Percentiles rank a stretch among this genome's conserved stretches.
phyloP scores from a whole-genome alignment of 2,888 invertebrate genomes.

The Prosopocoilus inquinatus region DNA sequence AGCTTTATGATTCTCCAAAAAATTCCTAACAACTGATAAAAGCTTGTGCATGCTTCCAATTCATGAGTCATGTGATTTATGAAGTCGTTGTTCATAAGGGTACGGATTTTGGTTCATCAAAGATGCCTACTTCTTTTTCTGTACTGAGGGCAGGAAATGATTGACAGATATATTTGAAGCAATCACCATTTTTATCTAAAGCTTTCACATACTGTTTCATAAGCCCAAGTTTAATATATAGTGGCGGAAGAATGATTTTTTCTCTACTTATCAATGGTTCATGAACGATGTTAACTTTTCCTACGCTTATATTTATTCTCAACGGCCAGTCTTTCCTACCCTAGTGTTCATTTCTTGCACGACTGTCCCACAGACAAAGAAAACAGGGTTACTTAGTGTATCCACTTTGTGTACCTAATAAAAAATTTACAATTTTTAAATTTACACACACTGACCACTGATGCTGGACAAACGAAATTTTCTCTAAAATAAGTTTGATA shows the following conservation, averaged over 20 bases:
- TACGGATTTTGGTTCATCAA: background rate
- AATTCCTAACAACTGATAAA: background rate
- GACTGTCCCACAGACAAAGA: constrained; percentile 33
- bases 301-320: constrained; percentile 4
- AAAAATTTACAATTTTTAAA: constrained; percentile 22
- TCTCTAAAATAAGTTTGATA: constrained; percentile 19
- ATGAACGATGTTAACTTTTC: constrained; percentile 1
- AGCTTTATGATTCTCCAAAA: constrained; percentile 2
- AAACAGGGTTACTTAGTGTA: constrained; percentile 32
- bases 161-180: background rate
- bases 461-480: constrained; percentile 13
- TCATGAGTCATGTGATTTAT: constrained; percentile 3
- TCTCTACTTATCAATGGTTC: background rate
- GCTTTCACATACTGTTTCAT: constrained; percentile 17
- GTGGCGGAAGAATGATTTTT: constrained; percentile 17
- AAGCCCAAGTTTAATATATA: constrained; percentile 3
- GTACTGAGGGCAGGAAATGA: background rate
- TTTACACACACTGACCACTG: constrained; percentile 25
- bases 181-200: constrained; percentile 15
- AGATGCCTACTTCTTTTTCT: background rate
- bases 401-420: constrained; percentile 29
- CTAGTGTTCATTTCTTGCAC: constrained; percentile 26
- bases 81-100: background rate
- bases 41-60: background rate
- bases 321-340: constrained; percentile 20